phyloP scores from a whole-genome alignment of 2,797 vertebrate species.

The Caiman crocodilus region DNA sequence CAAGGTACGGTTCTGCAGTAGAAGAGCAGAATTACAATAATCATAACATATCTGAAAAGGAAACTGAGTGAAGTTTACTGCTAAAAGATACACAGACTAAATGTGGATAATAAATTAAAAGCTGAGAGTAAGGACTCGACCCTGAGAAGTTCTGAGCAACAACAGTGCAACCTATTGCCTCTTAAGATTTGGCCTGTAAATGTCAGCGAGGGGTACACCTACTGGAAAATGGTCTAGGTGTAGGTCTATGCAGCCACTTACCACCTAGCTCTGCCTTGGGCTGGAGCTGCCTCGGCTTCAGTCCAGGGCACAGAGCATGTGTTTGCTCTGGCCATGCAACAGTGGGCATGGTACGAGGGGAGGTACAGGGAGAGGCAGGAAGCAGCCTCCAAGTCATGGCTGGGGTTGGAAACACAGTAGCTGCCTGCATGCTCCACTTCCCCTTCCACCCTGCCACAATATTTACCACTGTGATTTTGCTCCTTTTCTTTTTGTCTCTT shows the following conservation, averaged over 20 bases:
- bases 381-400: too few species aligned
- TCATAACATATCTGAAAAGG: conserved; percentile 23
- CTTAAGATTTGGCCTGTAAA: conserved; percentile 9
- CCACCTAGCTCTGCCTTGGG: too few species aligned
- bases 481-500: background rate
- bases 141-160: background rate
- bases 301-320: too few species aligned
- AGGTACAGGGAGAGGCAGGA: too few species aligned
- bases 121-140: background rate
- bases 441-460: too few species aligned
- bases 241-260: too few species aligned
- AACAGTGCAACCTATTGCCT: background rate
- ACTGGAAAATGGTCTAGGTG: background rate
- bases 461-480: background rate
- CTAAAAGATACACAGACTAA: background rate
- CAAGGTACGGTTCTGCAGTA: background rate
- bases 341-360: too few species aligned
- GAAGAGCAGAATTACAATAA: background rate
- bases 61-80: background rate
- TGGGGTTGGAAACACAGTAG: too few species aligned
- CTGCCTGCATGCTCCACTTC: too few species aligned
- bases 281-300: too few species aligned
- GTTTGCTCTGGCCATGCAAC: too few species aligned
- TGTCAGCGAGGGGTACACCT: background rate
- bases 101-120: background rate